phyloP scores from a whole-genome alignment of 2,113 vertebrate species.

The Vombatus ursinus region DNA sequence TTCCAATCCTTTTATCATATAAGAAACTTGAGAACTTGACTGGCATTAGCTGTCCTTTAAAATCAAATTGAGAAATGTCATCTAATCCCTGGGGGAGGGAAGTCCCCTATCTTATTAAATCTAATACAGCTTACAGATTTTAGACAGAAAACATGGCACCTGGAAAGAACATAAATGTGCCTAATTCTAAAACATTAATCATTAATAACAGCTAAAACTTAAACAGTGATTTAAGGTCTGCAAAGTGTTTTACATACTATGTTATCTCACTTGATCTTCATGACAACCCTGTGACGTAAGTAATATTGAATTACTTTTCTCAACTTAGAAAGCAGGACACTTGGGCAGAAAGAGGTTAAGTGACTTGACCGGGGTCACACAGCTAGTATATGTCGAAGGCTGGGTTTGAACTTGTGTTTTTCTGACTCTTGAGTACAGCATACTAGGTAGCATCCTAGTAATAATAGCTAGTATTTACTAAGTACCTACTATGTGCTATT shows the following conservation, averaged over 20 bases:
- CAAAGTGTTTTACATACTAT: not conserved
- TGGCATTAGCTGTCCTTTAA: conserved; percentile 27
- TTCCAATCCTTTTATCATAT: conserved; percentile 20
- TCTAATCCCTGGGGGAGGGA: not conserved
- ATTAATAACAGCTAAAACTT: not conserved
- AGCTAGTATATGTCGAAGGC: not conserved
- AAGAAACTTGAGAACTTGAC: conserved; percentile 11
- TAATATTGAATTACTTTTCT: not conserved
- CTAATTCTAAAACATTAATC: conserved; percentile 17
- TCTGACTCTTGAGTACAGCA: too few species aligned
- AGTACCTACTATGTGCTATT: not conserved
- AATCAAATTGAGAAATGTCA: conserved; percentile 1
- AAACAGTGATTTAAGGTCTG: not conserved
- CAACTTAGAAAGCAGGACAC: not conserved
- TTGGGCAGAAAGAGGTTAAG: not conserved
- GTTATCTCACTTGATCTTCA: not conserved
- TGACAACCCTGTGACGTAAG: not conserved
- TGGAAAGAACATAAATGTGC: conserved; percentile 8
- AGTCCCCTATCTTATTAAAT: not conserved
- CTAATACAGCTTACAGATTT: conserved; percentile 8
- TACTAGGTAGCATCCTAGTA: not conserved
- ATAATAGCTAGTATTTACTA: not conserved
- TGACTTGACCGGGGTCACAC: not conserved
- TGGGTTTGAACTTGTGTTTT: not conserved
- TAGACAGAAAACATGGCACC: not conserved